These are phyloP conservation scores for Onychostoma macrolepis DNA, from an alignment of 2,113 vertebrate genomes.

Conservation along the genomic window DNA sequence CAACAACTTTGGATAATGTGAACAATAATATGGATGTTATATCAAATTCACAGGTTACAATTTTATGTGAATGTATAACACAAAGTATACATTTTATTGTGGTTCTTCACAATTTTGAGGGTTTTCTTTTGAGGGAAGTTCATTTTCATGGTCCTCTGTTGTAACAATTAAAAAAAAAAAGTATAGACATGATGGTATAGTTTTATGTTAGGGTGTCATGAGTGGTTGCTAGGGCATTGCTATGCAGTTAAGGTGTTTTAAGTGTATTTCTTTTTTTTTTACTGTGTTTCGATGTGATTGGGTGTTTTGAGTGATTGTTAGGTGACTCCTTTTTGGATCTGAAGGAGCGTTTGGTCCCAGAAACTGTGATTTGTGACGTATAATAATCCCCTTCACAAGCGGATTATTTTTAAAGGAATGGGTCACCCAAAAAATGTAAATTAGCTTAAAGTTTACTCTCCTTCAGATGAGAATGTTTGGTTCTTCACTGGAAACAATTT, in stretches of 20 bases:
- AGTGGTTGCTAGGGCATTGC: too few species aligned
- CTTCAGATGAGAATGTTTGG: not conserved
- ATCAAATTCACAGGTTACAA: not conserved
- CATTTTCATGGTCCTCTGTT: not conserved
- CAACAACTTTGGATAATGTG: not conserved
- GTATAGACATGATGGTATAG: not conserved
- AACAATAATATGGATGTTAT: not conserved
- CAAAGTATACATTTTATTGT: not conserved
- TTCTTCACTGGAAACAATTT: not conserved
- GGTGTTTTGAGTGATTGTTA: not conserved
- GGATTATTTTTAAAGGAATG: not conserved
- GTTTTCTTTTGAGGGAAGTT: not conserved
- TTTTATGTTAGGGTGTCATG: not conserved
- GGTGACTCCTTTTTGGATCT: not conserved
- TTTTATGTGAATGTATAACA: not conserved
- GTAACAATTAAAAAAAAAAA: not conserved
- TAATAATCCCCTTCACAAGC: too few species aligned
- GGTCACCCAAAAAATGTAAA: not conserved
- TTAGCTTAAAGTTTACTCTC: not conserved
- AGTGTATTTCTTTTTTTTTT: not conserved
- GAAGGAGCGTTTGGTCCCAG: not conserved
- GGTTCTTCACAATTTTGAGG: not conserved
- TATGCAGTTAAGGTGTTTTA: not conserved
- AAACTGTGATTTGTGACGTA: not conserved
- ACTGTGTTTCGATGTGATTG: not conserved